phyloP scores from a whole-genome alignment of 2,888 invertebrate genomes.

The Arrhopalites spinosus region DNA sequence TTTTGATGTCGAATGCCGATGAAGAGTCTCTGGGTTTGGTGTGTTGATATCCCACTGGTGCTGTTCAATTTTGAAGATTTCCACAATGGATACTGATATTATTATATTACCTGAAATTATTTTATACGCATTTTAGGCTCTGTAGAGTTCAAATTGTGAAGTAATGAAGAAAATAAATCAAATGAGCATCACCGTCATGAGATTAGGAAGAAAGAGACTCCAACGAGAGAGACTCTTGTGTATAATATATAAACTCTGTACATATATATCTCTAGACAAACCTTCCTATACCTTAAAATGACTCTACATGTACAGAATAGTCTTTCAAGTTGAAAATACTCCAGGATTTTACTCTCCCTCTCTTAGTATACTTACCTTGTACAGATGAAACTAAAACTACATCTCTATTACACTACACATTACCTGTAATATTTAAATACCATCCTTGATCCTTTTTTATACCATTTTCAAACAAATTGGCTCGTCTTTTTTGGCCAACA shows the following conservation, averaged over 20 bases:
- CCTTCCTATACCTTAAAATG: neutral
- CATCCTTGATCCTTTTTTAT: too few relatives aligned
- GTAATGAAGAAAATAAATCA: conserved; percentile 58
- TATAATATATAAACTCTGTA: neutral
- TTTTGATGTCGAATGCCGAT: neutral
- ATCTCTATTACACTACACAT: too few relatives aligned
- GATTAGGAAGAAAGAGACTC: conserved; percentile 45
- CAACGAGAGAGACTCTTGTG: neutral
- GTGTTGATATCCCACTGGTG: conserved; percentile 3
- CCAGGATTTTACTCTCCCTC: too few relatives aligned
- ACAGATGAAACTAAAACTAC: too few relatives aligned
- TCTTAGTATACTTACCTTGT: too few relatives aligned
- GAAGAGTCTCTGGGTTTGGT: neutral
- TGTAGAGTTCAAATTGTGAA: conserved; percentile 57
- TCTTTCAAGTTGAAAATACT: too few relatives aligned
- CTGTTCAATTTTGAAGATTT: conserved; percentile 35
- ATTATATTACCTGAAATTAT: conserved; percentile 58
- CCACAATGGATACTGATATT: conserved; percentile 56
- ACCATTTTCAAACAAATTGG: too few relatives aligned
- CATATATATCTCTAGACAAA: neutral
- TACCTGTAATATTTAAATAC: too few relatives aligned
- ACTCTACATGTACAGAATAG: too few relatives aligned
- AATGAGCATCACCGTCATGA: conserved; percentile 57
- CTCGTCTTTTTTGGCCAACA: too few relatives aligned
- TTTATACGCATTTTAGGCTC: conserved; percentile 57